Evolutionary conservation across 2,888 invertebrate species (phyloP), one percentile per base, ranked within the genome.

Genomic region (Cacoxenus indagator): DNA sequence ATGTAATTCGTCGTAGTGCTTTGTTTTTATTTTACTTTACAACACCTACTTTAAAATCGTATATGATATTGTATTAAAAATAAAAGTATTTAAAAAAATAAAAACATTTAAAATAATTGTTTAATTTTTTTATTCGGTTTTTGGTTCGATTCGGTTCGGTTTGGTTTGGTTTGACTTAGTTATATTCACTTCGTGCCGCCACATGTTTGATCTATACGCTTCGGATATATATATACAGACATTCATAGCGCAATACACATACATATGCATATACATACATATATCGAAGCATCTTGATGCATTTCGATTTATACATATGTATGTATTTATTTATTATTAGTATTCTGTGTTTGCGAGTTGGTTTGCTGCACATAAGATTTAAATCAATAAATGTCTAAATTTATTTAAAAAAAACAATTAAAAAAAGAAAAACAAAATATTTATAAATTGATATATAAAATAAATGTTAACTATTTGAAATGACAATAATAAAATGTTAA

Each of bases 401-500:
- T 8, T n/a, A 48, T 17, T 4, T 24, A 11, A 24, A 24, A 55
- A 55, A 26, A 24, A 24, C 4, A 24, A 26, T 4, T 48, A 11
- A 46, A 14, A 45, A 45, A 61, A 64, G 24, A 64, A n/a, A 11
- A n/a, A 46, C 14, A 62, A 11, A 62, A 46, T 51, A 59, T 64
- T 37, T 64, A 29, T 51, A 57, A 26, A 67, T 64, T 69, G 76
- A 61, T 71, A 65, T 65, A 79, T 78, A 78, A 80, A 76, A 84
- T 82, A 77, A 78, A 84, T 84, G 84, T 83, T 81, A 85, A 85
- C 86, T 86, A 86, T 78, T 85, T 82, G 78, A 84, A 77, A 86
- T 86, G 85, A 86, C 85, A 85, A 85, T 85, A 85, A 85, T 85
- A 83, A 84, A 78, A 74, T 68, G 61, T 71, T 70, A 67, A 72